Base-by-base conservation (phyloP, 1,140 invertebrate species). In the Calosoma granatense region DNA sequence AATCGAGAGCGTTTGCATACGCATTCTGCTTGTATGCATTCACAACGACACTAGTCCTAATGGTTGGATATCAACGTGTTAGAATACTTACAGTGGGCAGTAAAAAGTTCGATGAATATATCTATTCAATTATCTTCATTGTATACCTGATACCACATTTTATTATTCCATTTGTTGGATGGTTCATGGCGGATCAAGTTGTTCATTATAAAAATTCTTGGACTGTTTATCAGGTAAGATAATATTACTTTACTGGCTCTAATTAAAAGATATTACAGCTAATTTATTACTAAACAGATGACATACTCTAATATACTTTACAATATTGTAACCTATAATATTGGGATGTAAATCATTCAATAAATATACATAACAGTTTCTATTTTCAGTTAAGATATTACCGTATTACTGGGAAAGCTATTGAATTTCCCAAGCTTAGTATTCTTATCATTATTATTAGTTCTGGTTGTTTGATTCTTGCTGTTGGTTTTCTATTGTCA, bases 141-240 rank as follows among this genome's bases (percentile, higher is more conserved):
- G 73, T 80, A n/a, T 81, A 79, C 64, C 68, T 82, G 15, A 71
- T 80, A 2, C 80, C 80, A 1, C 80, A 82, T 63, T 82, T 82
- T 66, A 81, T 78, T 76, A 79, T 81, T 41, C 80, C 80, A 1
- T 82, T 76, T 64, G 78, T 80, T n/a, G 80, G 80, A 21, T 82
- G 80, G 80, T 78, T 79, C 9, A 79, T 82, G 1, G 80, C 79
- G 1, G 70, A 72, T 41, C 74, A 81, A 64, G 79, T 81, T n/a
- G 79, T 78, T 43, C 75, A 78, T 62, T 82, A 82, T 65, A 82
- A 81, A 68, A 80, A 80, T 19, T 77, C 74, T 60, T 82, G 80
- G 80, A 78, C 76, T 53, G 73, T 70, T 59, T 82, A 77, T 65
- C 76, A 78, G 69, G 76, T 76, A 67, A 65, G 51, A 12, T 47